Evolutionary conservation across 2,888 invertebrate genomes (phyloP).

Genomic region (Homarus gammarus): DNA sequence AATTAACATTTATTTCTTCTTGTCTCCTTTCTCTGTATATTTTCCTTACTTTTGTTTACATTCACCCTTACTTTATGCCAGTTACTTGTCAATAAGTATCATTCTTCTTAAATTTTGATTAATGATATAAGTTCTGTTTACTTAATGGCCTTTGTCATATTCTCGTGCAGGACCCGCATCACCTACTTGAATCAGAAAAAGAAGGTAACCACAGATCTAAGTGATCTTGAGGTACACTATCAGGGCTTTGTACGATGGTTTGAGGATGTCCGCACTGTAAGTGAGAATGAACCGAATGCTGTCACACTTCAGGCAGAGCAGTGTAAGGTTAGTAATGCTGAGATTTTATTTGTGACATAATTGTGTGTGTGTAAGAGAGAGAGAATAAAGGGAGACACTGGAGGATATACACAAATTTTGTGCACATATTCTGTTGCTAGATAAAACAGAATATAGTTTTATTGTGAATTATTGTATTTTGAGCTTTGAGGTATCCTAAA

Average conservation of each 20-base stretch:
- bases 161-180: constrained; percentile 42
- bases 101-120: no score
- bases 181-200: constrained; percentile 39
- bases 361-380: no score
- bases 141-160: not conserved
- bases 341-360: no score
- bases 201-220: constrained; percentile 33
- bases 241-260: constrained; percentile 32
- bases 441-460: not conserved
- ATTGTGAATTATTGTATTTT: no score
- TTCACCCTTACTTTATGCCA: no score
- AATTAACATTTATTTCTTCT: no score
- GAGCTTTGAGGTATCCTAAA: not conserved
- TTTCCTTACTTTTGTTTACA: no score
- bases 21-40: not conserved
- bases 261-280: constrained; percentile 25
- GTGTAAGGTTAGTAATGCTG: constrained; percentile 34
- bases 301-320: constrained; percentile 22
- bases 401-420: no score
- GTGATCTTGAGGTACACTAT: constrained; percentile 19
- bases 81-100: no score
- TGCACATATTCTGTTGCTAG: not conserved
- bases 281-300: constrained; percentile 29
- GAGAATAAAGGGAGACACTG: no score
- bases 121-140: not conserved